phyloP scores from a whole-genome alignment of 2,797 vertebrate species.

The Triplophysa yarkandensis region DNA sequence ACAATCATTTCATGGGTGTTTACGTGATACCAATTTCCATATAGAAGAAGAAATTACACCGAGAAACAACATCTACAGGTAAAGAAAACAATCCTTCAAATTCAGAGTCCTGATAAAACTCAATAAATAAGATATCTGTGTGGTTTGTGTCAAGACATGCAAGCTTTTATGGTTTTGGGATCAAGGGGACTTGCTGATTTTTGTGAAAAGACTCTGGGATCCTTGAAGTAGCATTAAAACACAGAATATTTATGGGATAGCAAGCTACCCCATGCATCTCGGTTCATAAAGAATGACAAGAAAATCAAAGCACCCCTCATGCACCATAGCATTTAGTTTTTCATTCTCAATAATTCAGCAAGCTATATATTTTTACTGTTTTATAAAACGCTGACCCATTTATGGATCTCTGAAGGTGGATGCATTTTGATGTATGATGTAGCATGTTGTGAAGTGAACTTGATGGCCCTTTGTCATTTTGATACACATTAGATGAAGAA shows the following conservation, averaged over 20 bases:
- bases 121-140: background rate
- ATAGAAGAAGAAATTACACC: too few relatives aligned
- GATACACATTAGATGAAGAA: background rate
- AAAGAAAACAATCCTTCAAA: too few relatives aligned
- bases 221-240: background rate
- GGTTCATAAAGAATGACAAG: background rate
- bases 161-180: background rate
- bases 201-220: background rate
- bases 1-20: too few relatives aligned
- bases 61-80: too few relatives aligned
- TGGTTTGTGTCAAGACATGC: background rate
- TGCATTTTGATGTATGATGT: conserved; percentile 29
- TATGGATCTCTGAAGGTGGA: conserved; percentile 20
- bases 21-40: too few relatives aligned
- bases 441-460: background rate
- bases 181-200: background rate
- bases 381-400: conserved; percentile 54
- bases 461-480: too few relatives aligned
- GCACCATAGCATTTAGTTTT: conserved; percentile 16
- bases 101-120: background rate
- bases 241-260: conserved; percentile 23
- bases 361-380: conserved; percentile 38
- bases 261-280: background rate
- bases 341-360: conserved; percentile 58
- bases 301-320: conserved; percentile 21